Percentiles rank a stretch among this genome's conserved stretches.
Evolutionary conservation across 2,888 invertebrate genomes (phyloP).

Genomic region (Linhomoeus sp.): DNA sequence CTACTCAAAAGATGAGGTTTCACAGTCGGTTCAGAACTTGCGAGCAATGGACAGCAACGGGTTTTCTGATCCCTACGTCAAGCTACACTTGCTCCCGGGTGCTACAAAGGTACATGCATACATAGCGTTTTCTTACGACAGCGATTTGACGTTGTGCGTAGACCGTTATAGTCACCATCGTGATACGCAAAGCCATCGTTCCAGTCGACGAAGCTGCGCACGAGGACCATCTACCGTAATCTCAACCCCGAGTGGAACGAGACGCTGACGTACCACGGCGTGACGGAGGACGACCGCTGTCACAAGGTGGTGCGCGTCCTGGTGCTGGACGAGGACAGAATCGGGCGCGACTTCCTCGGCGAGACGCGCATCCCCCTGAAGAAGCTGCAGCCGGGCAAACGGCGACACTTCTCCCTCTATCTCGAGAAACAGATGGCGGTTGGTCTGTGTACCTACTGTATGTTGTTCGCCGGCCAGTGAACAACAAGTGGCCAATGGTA

Average conservation of each 20-base stretch:
- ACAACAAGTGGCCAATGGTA: no score
- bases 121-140: neutral
- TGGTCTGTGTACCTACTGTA: neutral
- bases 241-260: conserved; percentile 85
- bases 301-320: conserved; percentile 35
- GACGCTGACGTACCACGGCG: conserved; percentile 68
- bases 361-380: conserved; percentile 44
- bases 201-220: conserved; percentile 44
- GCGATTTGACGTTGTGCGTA: no score
- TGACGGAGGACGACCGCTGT: conserved; percentile 60
- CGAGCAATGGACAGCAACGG: conserved; percentile 48
- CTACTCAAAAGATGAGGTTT: no score
- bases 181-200: conserved; percentile 2
- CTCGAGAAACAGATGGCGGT: conserved; percentile 40
- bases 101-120: conserved; percentile 35
- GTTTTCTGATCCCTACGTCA: conserved; percentile 63
- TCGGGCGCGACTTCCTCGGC: conserved; percentile 57
- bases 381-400: conserved; percentile 38
- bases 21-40: neutral
- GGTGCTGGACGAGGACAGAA: conserved; percentile 63
- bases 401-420: conserved; percentile 39
- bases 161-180: no score
- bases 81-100: conserved; percentile 37
- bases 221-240: conserved; percentile 76
- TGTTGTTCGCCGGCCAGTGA: no score